phyloP scores from a whole-genome alignment of 1,140 invertebrate genomes.

The Liolophura sinensis region DNA sequence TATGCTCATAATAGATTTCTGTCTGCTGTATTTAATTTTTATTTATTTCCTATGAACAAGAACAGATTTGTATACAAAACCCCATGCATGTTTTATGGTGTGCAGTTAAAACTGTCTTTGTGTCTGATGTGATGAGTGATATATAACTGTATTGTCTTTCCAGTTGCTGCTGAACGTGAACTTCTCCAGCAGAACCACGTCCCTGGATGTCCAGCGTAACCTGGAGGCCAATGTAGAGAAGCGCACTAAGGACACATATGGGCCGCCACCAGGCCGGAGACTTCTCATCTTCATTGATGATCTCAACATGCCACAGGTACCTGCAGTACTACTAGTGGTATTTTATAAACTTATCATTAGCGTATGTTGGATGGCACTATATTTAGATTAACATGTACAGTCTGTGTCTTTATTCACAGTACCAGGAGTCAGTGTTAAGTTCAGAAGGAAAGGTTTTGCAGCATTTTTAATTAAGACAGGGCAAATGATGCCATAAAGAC shows the following conservation, averaged over 20 bases:
- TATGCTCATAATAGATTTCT: too few relatives aligned
- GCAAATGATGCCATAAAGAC: too few relatives aligned
- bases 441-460: too few relatives aligned
- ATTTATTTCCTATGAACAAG: too few relatives aligned
- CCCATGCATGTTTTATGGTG: too few relatives aligned
- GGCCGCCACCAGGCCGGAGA: constrained; percentile 83
- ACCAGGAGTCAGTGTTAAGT: too few relatives aligned
- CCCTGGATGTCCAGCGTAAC: constrained; percentile 83
- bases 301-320: constrained; percentile 89
- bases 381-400: not conserved
- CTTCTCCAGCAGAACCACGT: constrained; percentile 87
- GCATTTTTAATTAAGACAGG: too few relatives aligned
- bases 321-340: constrained; percentile 2
- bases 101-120: too few relatives aligned
- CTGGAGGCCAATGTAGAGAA: constrained; percentile 86
- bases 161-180: constrained; percentile 75
- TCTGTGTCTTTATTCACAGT: too few relatives aligned
- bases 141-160: constrained; percentile 14
- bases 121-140: too few relatives aligned
- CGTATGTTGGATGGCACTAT: not conserved
- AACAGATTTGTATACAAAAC: too few relatives aligned
- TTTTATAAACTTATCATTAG: not conserved
- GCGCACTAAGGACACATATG: constrained; percentile 84
- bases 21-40: too few relatives aligned
- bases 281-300: constrained; percentile 90